Conservation (phyloP, 2,113 vertebrate genomes). For the Scartelaos histophorus region DNA sequence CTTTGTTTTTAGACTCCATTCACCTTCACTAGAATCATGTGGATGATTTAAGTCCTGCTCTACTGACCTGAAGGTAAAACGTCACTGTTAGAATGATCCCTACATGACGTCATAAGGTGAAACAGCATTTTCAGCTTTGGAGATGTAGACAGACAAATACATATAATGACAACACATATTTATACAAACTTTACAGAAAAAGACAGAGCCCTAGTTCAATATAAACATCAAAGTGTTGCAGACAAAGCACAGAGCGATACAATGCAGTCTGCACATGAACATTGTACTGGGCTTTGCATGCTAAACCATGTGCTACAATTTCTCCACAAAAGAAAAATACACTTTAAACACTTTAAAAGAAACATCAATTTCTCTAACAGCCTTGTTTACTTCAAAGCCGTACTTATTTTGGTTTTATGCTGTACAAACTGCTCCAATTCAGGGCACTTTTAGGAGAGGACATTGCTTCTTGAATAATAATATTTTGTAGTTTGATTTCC, state of each 20-base stretch:
- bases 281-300: not conserved
- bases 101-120: too few relatives aligned
- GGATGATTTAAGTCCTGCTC: too few relatives aligned
- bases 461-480: not conserved
- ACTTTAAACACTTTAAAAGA: constrained; percentile 12
- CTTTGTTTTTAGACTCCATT: too few relatives aligned
- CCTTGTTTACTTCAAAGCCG: constrained; percentile 12
- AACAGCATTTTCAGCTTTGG: too few relatives aligned
- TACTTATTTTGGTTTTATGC: constrained; percentile 8
- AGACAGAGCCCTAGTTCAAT: too few relatives aligned
- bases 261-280: not conserved
- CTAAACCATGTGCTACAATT: not conserved
- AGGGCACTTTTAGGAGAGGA: constrained; percentile 3
- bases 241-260: not conserved
- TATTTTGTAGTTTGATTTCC: constrained; percentile 5
- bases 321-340: not conserved
- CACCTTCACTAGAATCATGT: too few relatives aligned
- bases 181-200: not conserved
- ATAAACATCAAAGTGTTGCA: not conserved
- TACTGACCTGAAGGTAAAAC: too few relatives aligned
- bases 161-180: not conserved
- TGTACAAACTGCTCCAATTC: constrained; percentile 7
- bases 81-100: too few relatives aligned
- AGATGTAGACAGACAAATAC: too few relatives aligned
- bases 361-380: constrained; percentile 8